Evolutionary conservation across 2,797 vertebrate species (phyloP).

Genomic region (Xiphophorus birchmanni): DNA sequence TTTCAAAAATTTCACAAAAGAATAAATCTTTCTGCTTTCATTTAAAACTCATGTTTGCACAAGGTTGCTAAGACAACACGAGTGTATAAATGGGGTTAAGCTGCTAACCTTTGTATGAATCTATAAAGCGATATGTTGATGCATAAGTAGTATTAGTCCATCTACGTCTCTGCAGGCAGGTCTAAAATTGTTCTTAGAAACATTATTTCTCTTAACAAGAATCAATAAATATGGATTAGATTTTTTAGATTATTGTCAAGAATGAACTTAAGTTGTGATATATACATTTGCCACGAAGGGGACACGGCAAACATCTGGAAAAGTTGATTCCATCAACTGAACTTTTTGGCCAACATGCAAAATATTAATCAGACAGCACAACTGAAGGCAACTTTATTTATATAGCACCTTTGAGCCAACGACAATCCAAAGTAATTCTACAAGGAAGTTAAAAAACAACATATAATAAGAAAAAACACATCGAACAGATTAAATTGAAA

Average conservation of each 20-base stretch:
- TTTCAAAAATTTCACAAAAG: not conserved
- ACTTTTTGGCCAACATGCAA: not conserved
- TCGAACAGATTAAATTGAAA: too few relatives aligned
- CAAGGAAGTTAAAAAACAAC: too few relatives aligned
- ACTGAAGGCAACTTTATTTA: too few relatives aligned
- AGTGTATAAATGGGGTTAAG: not conserved
- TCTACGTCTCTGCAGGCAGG: not conserved
- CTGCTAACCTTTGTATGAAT: not conserved
- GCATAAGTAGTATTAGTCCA: not conserved
- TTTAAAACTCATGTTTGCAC: not conserved
- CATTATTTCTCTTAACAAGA: not conserved
- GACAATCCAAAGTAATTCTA: too few relatives aligned
- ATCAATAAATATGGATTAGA: not conserved
- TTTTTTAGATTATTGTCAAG: not conserved
- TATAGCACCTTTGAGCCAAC: too few relatives aligned
- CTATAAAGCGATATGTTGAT: not conserved
- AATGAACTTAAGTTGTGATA: not conserved
- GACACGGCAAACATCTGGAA: not conserved
- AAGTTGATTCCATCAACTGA: not conserved
- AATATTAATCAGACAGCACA: not conserved
- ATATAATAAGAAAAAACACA: too few relatives aligned
- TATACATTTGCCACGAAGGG: not conserved
- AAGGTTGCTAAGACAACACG: not conserved
- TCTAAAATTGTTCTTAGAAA: not conserved
- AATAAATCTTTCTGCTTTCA: not conserved